Evolutionary conservation across 37 sponge, comb jelly and placozoan genomes (phyloP), one percentile per base, ranked within the genome.

Genomic region (Crambe crambe): DNA sequence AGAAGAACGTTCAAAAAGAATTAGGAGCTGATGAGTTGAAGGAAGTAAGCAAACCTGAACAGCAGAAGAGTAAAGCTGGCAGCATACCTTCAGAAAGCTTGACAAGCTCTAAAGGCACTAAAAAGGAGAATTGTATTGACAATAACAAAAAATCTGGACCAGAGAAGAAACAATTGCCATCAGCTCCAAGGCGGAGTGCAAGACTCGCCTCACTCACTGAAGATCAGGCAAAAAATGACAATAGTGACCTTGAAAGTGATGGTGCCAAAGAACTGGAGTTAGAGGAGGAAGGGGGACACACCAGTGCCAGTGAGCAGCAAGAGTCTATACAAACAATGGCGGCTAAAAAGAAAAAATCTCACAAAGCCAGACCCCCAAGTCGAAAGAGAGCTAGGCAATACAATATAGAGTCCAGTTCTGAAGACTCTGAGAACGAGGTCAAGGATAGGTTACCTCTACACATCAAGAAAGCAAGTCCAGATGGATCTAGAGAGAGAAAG

Each of bases 161-260:
- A 62, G 72, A 72, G 3, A 42, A 39, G 23, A 23, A 41, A 25
- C 36, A 57, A n/a, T 59, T 78, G 58, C 80, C 54, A 30, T 20
- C 38, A 21, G 37, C 75, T 1, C 73, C 23, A 18, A 69, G 85
- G 54, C 61, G 86, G 29, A 85, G 86, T 73, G 65, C 65, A 18
- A 41, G 80, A 60, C 35, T 85, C 0, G 65, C 80, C 39, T 85
- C 86, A 10, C 20, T 79, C 20, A 62, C 70, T 25, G 80, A 79
- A 8, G 36, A 30, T 21, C 74, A 60, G 34, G 51, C n/a, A n/a
- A 39, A 66, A 26, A 26, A 56, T 20, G 82, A 29, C 17, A 61
- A 23, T 32, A 44, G 66, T 0, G 66, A 77, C n/a, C 10, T 4
- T 42, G 72, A 74, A 2, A 43, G 31, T 20, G 51, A 72, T 32